Evolutionary conservation across 2,113 vertebrate genomes (phyloP).

Genomic region (Thamnophis sirtalis): DNA sequence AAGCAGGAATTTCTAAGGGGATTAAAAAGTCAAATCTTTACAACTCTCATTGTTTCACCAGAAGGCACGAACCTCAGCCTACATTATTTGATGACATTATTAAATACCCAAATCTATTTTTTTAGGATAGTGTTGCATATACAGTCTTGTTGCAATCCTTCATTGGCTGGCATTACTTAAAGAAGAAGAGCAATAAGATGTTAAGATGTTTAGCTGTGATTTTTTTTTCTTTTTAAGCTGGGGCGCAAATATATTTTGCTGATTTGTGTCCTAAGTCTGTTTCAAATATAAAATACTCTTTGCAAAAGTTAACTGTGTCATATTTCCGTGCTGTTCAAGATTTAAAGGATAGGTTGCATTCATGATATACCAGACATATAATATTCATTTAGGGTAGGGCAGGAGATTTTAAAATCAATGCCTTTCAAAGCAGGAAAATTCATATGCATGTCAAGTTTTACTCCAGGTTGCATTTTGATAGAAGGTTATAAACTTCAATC

Average conservation of each 20-base stretch:
- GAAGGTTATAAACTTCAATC: constrained; percentile 67
- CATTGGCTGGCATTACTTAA: not conserved
- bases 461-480: constrained; percentile 66
- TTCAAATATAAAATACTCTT: constrained; percentile 9
- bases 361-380: not conserved
- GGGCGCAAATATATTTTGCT: not conserved
- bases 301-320: constrained; percentile 42
- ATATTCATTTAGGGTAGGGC: constrained; percentile 29
- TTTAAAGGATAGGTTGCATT: constrained; percentile 13
- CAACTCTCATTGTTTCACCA: not conserved
- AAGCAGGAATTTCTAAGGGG: not conserved
- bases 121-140: not conserved
- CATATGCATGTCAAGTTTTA: constrained; percentile 52
- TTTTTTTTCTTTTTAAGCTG: constrained; percentile 3
- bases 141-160: not conserved
- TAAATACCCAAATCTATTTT: not conserved
- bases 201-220: constrained; percentile 3
- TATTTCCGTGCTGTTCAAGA: constrained; percentile 27
- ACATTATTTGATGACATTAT: not conserved
- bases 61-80: not conserved
- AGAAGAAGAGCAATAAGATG: not conserved
- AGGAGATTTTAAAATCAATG: constrained; percentile 48
- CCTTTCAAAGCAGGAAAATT: constrained; percentile 53
- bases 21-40: too few species aligned
- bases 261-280: not conserved